Conservation (phyloP, 2,888 invertebrate genomes). For the Polyommatus icarus region DNA sequence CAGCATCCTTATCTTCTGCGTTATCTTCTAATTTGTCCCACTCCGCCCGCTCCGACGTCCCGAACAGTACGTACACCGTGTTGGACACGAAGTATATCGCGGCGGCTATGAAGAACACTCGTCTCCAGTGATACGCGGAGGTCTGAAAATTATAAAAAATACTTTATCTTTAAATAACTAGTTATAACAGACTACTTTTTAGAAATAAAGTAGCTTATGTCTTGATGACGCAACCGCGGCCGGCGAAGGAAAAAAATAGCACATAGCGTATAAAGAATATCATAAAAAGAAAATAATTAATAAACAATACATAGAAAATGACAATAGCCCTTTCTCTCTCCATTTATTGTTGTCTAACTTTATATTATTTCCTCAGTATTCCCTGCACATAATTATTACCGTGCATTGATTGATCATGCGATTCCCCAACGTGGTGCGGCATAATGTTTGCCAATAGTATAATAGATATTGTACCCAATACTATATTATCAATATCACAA, state of each 20-base stretch:
- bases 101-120: conserved; percentile 86
- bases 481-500: not conserved
- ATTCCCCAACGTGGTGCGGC: not conserved
- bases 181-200: no score
- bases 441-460: not conserved
- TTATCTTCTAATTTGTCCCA: conserved; percentile 82
- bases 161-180: no score
- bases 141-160: conserved; percentile 67
- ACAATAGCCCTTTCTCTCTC: not conserved
- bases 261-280: not conserved
- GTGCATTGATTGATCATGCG: not conserved
- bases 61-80: conserved; percentile 83
- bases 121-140: conserved; percentile 83
- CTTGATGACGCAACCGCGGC: no score
- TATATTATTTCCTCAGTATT: not conserved
- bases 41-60: conserved; percentile 83
- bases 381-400: not conserved
- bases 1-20: conserved; percentile 25
- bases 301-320: not conserved
- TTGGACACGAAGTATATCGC: conserved; percentile 84
- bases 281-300: not conserved
- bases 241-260: no score
- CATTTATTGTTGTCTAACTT: not conserved
- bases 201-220: no score
- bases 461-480: not conserved